Conservation (phyloP, 2,888 invertebrate species). For the Hirtodrosophila trivittata region DNA sequence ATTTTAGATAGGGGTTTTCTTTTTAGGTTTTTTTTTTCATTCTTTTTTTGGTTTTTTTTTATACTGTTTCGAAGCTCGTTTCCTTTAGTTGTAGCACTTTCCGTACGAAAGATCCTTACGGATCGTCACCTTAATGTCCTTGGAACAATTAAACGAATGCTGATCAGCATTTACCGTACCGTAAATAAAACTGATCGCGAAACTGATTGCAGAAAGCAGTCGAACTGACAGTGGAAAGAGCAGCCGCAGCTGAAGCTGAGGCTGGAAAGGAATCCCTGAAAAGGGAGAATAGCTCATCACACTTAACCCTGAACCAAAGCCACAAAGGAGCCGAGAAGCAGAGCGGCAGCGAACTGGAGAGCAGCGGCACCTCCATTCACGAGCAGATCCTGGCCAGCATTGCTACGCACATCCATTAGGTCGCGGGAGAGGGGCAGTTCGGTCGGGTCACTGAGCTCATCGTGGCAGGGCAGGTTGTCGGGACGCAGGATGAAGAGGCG, state of each 20-base stretch:
- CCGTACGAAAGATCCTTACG: conserved; percentile 7
- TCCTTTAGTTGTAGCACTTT: conserved; percentile 49
- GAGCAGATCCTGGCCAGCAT: conserved; percentile 69
- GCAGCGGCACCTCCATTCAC: conserved; percentile 29
- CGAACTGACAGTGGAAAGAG: neutral
- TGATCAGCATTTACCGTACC: conserved; percentile 65
- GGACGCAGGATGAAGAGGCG: conserved; percentile 86
- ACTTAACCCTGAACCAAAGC: conserved; percentile 37
- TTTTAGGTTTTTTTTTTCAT: conserved; percentile 10
- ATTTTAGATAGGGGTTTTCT: conserved; percentile 29
- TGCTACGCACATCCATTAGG: conserved; percentile 83
- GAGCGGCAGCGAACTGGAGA: conserved; percentile 23
- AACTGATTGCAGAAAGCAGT: conserved; percentile 53
- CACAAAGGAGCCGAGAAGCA: conserved; percentile 13
- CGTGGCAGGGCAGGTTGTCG: conserved; percentile 86
- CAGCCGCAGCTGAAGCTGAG: conserved; percentile 1
- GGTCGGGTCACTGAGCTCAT: conserved; percentile 87
- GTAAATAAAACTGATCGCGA: conserved; percentile 54
- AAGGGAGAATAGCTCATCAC: neutral
- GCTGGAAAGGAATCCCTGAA: neutral
- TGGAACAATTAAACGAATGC: conserved; percentile 47
- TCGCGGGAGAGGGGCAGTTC: conserved; percentile 87
- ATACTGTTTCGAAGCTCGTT: conserved; percentile 71
- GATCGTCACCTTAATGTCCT: neutral
- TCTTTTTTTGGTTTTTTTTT: conserved; percentile 13